Base-by-base conservation (phyloP, 2,888 invertebrate species). In the Xestia ashworthii region DNA sequence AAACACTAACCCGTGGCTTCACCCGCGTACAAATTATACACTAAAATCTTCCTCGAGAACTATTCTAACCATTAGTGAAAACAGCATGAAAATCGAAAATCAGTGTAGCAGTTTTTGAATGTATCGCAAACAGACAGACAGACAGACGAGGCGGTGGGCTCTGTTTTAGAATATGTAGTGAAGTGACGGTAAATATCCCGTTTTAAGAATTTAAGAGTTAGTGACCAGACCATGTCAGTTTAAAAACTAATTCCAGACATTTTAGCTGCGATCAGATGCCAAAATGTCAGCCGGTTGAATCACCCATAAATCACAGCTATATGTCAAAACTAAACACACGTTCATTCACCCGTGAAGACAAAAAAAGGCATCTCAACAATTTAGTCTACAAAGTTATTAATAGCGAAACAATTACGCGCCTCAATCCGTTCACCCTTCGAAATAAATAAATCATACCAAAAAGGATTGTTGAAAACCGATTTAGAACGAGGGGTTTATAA, bases 381-480 rank as follows among this genome's bases (percentile, higher is more conserved):
- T 84, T 76, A 75, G 55, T 75, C 71, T 44, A 78, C 83, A 64
- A 48, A 77, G 69, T 72, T 87, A 88, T 82, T 82, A 86, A 87
- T 87, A 87, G 72, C n/a, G 32, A 58, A 81, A 85, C 84, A 89
- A 86, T 86, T 85, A 85, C 71, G 71, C 53, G 81, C 82, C 70
- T 50, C 80, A 82, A 78, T 76, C 72, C 64, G 50, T 72, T 70
- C 73, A 71, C 88, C 86, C 87, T 79, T 73, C 60, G 79, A 82
- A 87, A 76, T 87, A 90, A 91, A 94, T 93, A 93, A 93, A 93
- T 93, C 92, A 93, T 90, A 86, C 85, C 77, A 81, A 89, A 90
- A 90, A 84, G 89, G 85, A 92, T 92, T 93, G 95, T 93, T 95
- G 95, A 96, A 93, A 94, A 93, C 93, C 95, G 93, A 95, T 95